phyloP scores from a whole-genome alignment of 2,888 invertebrate genomes.

The Rhorus exstirpatorius region DNA sequence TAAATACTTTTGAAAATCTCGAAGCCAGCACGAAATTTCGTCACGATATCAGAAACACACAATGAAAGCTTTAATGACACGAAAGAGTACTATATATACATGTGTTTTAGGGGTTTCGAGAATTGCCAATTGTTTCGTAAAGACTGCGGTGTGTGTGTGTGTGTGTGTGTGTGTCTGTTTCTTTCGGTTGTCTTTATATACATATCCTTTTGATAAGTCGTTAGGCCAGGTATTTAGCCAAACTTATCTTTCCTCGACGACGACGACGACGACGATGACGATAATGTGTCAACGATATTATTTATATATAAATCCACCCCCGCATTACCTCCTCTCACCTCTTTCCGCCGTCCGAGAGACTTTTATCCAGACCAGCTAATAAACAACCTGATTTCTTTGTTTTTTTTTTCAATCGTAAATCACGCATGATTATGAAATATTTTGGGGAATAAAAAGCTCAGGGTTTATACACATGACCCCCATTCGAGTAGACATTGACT shows the following conservation, averaged over 20 bases:
- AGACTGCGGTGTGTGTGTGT: slow-evolving; percentile 15
- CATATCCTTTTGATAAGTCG: slow-evolving; percentile 77
- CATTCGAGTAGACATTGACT: slow-evolving; percentile 72
- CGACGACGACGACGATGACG: slow-evolving; percentile 55
- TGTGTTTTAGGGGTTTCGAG: not conserved
- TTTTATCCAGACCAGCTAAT: slow-evolving; percentile 70
- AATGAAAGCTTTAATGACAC: not conserved
- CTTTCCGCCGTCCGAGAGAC: slow-evolving; percentile 20
- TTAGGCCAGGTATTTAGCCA: slow-evolving; percentile 77
- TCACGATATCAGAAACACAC: slow-evolving; percentile 5
- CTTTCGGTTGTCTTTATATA: slow-evolving; percentile 67
- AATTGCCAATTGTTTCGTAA: slow-evolving; percentile 21
- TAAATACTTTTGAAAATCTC: slow-evolving; percentile 7
- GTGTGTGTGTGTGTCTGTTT: not conserved
- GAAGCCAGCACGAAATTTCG: not conserved
- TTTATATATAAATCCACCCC: slow-evolving; percentile 47
- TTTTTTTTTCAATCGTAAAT: slow-evolving; percentile 76
- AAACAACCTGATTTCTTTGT: slow-evolving; percentile 78
- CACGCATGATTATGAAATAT: slow-evolving; percentile 78
- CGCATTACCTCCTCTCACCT: slow-evolving; percentile 30
- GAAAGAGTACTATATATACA: not conserved
- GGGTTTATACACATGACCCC: slow-evolving; percentile 77
- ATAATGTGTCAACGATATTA: slow-evolving; percentile 45
- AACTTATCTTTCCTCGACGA: slow-evolving; percentile 74
- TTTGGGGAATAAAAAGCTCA: slow-evolving; percentile 76